Conservation (phyloP, 1,140 invertebrate species). For the Drosophila nikananu region DNA sequence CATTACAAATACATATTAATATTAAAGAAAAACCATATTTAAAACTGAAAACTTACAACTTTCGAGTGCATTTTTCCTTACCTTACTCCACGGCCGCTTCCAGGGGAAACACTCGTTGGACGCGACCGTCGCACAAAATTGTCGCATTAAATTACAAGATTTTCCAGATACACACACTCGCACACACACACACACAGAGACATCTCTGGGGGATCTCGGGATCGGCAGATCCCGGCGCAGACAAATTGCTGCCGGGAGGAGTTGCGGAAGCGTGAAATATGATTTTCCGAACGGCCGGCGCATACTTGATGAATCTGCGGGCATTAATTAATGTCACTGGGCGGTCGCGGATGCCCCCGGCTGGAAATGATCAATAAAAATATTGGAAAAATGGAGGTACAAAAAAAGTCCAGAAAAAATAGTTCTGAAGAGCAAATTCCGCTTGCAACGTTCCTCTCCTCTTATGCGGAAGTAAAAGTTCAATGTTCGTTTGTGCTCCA, state of each 20-base stretch:
- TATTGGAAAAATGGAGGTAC: slow-evolving; percentile 2
- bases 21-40: slow-evolving; percentile 77
- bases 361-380: slow-evolving; percentile 70
- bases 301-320: slow-evolving; percentile 81
- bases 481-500: slow-evolving; percentile 85
- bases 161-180: slow-evolving; percentile 50
- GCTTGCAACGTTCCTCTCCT: slow-evolving; percentile 43
- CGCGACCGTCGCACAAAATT: slow-evolving; percentile 63
- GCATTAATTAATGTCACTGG: slow-evolving; percentile 82
- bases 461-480: slow-evolving; percentile 85
- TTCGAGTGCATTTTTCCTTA: slow-evolving; percentile 30
- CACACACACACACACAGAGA: slow-evolving; percentile 3
- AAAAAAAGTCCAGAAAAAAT: slow-evolving; percentile 19
- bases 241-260: slow-evolving; percentile 70
- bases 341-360: slow-evolving; percentile 59
- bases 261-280: slow-evolving; percentile 68
- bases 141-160: slow-evolving; percentile 82
- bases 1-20: slow-evolving; percentile 57
- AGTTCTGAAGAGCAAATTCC: slow-evolving; percentile 20
- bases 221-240: slow-evolving; percentile 28
- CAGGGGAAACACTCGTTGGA: not conserved
- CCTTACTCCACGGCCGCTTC: not conserved
- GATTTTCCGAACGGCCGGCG: slow-evolving; percentile 77
- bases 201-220: slow-evolving; percentile 15
- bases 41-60: slow-evolving; percentile 48